Evolutionary conservation across 2,113 vertebrate species (phyloP).

Genomic region (Athene cunicularia): DNA sequence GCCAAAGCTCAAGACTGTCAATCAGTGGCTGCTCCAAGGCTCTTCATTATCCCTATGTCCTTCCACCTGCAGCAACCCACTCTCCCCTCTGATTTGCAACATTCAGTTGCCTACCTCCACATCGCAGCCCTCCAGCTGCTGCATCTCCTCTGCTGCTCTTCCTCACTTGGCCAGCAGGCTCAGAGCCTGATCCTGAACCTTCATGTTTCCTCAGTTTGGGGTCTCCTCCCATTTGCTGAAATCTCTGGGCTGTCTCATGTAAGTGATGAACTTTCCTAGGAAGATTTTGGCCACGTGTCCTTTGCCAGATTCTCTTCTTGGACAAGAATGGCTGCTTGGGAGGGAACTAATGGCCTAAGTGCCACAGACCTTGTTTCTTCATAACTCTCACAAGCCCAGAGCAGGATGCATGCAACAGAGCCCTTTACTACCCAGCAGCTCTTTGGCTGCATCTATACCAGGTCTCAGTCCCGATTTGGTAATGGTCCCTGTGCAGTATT

Average conservation of each 20-base stretch:
- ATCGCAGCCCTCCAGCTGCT: neutral
- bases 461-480: neutral
- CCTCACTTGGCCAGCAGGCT: neutral
- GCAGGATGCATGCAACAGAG: neutral
- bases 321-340: neutral
- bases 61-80: neutral
- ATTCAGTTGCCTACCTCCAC: neutral
- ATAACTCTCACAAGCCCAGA: neutral
- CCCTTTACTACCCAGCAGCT: neutral
- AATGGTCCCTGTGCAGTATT: neutral
- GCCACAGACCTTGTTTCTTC: neutral
- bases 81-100: neutral
- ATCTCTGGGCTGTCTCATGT: neutral
- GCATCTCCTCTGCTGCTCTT: neutral
- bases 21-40: neutral
- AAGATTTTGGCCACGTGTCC: neutral
- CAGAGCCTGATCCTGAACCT: neutral
- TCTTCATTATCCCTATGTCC: neutral
- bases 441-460: neutral
- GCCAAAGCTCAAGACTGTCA: neutral
- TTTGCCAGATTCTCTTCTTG: neutral
- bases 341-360: neutral
- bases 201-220: fast-evolving
- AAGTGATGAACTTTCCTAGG: neutral
- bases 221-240: neutral